Base-by-base conservation (phyloP, 2,797 vertebrate species). In the Phalloptychus januarius region DNA sequence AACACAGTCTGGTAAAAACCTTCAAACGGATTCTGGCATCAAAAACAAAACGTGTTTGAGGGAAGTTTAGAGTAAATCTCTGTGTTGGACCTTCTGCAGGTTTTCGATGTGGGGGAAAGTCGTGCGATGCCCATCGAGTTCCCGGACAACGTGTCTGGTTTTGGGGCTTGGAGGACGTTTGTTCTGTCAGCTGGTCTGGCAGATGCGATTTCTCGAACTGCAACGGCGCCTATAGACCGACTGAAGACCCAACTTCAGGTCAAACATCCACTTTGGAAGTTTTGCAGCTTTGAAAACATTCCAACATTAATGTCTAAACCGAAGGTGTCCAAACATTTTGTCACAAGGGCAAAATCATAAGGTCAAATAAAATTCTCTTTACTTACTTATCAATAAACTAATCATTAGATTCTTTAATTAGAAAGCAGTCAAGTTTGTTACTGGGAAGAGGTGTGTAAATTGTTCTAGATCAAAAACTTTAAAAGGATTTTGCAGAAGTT, bases 211-310 rank as follows among this genome's bases (percentile, higher is more conserved):
- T 96, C 95, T 74, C 87, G 95, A 71, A 96, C 92, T 5, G 87
- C 89, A 71, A 96, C 95, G 0, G 95, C 95, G 0, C 95, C 95
- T 25, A 95, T 96, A 42, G 95, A 96, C 75, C 93, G 94, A 5
- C 88, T 96, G 0, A 96, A 96, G 87, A 96, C 94, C 40, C 94
- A 94, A 48, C 93, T 96, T 42, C 95, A 96, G 94, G 95, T 96
- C 74, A 85, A 87, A 13, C n/a, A 18, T 18, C 20, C 1, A 15
- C 31, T 42, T 40, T 40, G 2, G 20, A 25, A 42, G 7, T 5
- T 65, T 23, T 61, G 13, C 4, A 69, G 20, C 38, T 42, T 42
- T 69, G 65, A 42, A 42, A 69, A 69, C 36, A 42, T n/a, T 42
- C 20, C 8, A 67, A 65, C 31, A 65, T 36, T 20, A 20, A 36